Conservation (phyloP, 1,140 invertebrate genomes). For the Microplitis mediator region DNA sequence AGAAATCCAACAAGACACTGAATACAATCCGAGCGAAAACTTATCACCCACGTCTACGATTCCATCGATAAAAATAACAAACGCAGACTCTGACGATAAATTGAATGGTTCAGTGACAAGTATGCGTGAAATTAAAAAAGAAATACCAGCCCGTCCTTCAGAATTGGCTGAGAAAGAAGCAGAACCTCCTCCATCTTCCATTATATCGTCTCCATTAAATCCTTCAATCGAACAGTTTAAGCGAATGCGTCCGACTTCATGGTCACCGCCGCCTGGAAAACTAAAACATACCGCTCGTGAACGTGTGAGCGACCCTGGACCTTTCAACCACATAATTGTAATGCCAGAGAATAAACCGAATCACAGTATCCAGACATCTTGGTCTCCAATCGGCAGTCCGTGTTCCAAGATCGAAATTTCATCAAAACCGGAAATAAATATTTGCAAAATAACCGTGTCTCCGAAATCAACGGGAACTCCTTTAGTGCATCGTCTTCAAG, state of each 20-base stretch:
- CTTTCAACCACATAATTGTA: conserved; percentile 16
- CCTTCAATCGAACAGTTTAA: conserved; percentile 44
- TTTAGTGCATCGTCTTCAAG: conserved; percentile 66
- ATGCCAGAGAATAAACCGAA: neutral
- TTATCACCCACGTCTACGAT: neutral
- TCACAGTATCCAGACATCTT: no score
- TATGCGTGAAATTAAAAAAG: neutral
- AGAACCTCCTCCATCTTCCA: conserved; percentile 13
- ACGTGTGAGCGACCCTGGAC: conserved; percentile 36
- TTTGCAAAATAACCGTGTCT: conserved; percentile 59
- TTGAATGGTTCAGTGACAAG: neutral
- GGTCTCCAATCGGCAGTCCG: no score
- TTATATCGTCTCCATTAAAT: neutral
- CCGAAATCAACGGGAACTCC: conserved; percentile 54
- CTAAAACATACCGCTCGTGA: conserved; percentile 36
- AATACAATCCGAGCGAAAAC: neutral
- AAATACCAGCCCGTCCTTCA: neutral
- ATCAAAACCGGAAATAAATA: conserved; percentile 43
- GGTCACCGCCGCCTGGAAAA: conserved; percentile 54
- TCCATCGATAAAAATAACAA: neutral
- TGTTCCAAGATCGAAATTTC: conserved; percentile 48
- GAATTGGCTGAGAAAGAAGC: conserved; percentile 14
- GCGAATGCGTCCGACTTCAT: conserved; percentile 54
- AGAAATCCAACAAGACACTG: neutral
- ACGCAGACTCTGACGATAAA: neutral